Base-by-base conservation (phyloP, 2,113 vertebrate species). In the Syngnathus typhle region DNA sequence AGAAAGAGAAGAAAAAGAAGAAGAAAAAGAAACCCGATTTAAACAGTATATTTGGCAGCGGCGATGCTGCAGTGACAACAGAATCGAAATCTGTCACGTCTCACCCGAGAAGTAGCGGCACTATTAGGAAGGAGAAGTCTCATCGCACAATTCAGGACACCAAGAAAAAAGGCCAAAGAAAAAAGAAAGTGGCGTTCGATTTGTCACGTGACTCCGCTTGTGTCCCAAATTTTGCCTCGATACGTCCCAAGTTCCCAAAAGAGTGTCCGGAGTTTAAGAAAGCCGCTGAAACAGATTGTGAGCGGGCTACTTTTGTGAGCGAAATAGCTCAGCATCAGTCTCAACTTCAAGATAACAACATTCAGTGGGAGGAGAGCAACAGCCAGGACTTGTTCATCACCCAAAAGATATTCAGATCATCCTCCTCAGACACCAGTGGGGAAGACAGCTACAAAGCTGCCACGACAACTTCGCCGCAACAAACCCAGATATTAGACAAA, bases 381-480 rank as follows among this genome's bases (percentile, higher is more conserved):
- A 93, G 92, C 76, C 90, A 93, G 74, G 92, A 93, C 58, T 78
- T 93, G 39, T 93, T 93, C 16, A 91, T 93, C 63, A 93, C 91
- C 11, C 92, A 93, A 82, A 92, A 91, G 76, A 86, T 49, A 0
- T 92, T 91, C 83, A 77, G 77, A 27, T 19, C 71, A 0, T 61
- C 76, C 2, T 68, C 74, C 4, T 41, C 72, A 0, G 73, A 85
- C 1, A 90, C 81, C 49, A 80, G 86, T 11, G 68, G 58, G 1
- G 82, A 85, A 18, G 18, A 13, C 67, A 74, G 61, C 8, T 62
- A 76, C 16, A 68, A 73, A n/a, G 72, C 52, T 6, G 0, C 39
- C 18, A 1, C 32, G 46, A 6, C 8, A 0, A 15, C 41, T 36
- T 63, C 60, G 7, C 43, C 60, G 9, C 43, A 2, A 6, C n/a